Evolutionary conservation across 1,140 invertebrate genomes (phyloP).

Genomic region (Macrotrachela quadricornifera): DNA sequence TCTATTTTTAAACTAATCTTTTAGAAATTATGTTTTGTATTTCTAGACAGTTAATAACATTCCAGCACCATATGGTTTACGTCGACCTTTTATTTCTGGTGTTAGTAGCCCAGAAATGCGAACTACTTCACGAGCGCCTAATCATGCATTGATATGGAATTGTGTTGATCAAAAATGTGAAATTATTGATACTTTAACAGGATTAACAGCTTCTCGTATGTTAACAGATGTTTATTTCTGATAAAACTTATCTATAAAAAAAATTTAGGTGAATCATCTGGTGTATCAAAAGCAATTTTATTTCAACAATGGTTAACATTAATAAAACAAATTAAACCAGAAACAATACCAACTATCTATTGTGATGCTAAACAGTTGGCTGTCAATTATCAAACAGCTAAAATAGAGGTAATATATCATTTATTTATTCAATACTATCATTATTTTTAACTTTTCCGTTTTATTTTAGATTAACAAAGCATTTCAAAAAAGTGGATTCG

Average conservation of each 20-base stretch:
- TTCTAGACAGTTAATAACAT: background rate
- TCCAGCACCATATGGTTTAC: too few relatives aligned
- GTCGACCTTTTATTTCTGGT: too few relatives aligned
- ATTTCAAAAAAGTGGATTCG: too few relatives aligned
- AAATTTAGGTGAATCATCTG: background rate
- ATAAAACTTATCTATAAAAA: background rate
- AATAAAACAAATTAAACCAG: background rate
- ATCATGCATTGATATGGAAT: too few relatives aligned
- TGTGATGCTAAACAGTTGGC: slow-evolving; percentile 1
- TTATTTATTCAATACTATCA: too few relatives aligned
- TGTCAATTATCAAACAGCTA: slow-evolving; percentile 1
- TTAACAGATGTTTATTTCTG: background rate
- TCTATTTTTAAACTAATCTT: background rate
- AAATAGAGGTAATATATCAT: background rate
- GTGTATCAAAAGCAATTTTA: background rate
- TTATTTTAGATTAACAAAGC: too few relatives aligned
- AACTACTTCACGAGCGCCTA: too few relatives aligned
- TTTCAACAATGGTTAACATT: background rate
- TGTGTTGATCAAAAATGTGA: too few relatives aligned
- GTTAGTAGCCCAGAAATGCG: too few relatives aligned
- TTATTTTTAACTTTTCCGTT: too few relatives aligned
- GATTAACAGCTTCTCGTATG: background rate
- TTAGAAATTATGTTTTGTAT: background rate
- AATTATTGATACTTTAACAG: background rate
- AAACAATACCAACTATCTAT: background rate